These are phyloP conservation scores for Oasisia sp. DNA, from an alignment of 2,888 invertebrate species.

Conservation along the genomic window DNA sequence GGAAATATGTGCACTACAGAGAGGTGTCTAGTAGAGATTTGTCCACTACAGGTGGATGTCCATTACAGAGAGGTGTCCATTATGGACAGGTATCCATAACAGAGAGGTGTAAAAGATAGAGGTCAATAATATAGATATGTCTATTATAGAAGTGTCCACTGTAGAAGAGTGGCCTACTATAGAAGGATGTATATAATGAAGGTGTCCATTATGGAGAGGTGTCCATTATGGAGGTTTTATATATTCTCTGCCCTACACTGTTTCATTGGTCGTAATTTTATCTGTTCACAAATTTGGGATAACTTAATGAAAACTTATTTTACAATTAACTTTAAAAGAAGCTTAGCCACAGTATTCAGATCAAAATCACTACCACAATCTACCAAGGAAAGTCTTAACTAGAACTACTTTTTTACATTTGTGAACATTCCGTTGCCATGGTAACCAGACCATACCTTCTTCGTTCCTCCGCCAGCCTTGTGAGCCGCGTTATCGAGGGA, in stretches of 20 bases:
- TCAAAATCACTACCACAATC: too few relatives aligned
- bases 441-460: constrained; percentile 36
- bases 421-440: neutral
- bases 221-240: too few relatives aligned
- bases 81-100: neutral
- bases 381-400: too few relatives aligned
- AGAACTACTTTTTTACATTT: neutral
- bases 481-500: constrained; percentile 38
- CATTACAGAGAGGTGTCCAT: neutral
- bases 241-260: too few relatives aligned
- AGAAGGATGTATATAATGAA: neutral
- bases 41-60: neutral
- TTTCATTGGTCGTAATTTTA: too few relatives aligned
- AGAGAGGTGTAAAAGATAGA: neutral
- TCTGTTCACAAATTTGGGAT: too few relatives aligned
- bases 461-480: constrained; percentile 42
- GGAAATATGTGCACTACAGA: neutral
- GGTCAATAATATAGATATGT: neutral
- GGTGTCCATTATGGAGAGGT: neutral
- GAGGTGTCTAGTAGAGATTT: neutral
- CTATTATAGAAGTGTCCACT: neutral
- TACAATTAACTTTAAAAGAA: too few relatives aligned
- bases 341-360: too few relatives aligned
- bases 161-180: neutral
- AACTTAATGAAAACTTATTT: too few relatives aligned